Percentiles rank a stretch among this genome's conserved stretches.
Evolutionary conservation across 1,140 invertebrate species (phyloP).

Genomic region (Drosophila pseudoobscura): DNA sequence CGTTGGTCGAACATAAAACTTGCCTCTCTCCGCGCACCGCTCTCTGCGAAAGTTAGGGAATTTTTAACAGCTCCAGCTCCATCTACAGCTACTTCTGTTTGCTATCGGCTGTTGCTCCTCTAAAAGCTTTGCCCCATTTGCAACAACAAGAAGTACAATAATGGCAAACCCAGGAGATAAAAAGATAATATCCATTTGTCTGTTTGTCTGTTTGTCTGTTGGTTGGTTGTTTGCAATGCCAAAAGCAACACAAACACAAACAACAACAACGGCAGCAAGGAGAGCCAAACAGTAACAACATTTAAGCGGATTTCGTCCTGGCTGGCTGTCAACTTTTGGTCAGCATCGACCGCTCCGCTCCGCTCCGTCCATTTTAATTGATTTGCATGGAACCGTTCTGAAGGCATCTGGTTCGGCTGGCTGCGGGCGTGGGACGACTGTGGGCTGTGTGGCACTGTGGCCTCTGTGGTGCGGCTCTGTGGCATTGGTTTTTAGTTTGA

Average conservation of each 20-base stretch:
- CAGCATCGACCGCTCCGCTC: constrained; percentile 45
- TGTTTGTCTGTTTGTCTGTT: constrained; percentile 41
- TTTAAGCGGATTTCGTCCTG: constrained; percentile 71
- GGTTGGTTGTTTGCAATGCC: constrained; percentile 10
- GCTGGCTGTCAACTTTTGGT: constrained; percentile 69
- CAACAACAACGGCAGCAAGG: constrained; percentile 14
- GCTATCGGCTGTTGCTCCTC: constrained; percentile 43
- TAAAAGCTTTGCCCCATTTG: constrained; percentile 73
- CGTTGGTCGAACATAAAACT: constrained; percentile 47
- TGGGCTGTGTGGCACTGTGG: constrained; percentile 9
- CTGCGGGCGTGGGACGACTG: not conserved
- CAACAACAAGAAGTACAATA: constrained; percentile 61
- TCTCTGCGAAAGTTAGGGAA: constrained; percentile 30
- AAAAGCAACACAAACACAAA: too few relatives aligned
- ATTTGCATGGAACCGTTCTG: constrained; percentile 61
- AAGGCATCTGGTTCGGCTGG: constrained; percentile 24
- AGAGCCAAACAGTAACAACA: constrained; percentile 32
- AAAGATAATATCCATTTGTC: constrained; percentile 77
- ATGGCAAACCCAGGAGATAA: constrained; percentile 64
- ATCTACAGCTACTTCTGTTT: constrained; percentile 20
- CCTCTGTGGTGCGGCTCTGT: constrained; percentile 15
- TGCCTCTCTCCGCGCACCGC: not conserved
- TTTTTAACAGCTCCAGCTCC: constrained; percentile 38
- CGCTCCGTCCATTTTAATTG: constrained; percentile 65
- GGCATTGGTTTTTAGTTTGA: constrained; percentile 36